Evolutionary conservation across 1,140 invertebrate species (phyloP).

Genomic region (Drosophila santomea): DNA sequence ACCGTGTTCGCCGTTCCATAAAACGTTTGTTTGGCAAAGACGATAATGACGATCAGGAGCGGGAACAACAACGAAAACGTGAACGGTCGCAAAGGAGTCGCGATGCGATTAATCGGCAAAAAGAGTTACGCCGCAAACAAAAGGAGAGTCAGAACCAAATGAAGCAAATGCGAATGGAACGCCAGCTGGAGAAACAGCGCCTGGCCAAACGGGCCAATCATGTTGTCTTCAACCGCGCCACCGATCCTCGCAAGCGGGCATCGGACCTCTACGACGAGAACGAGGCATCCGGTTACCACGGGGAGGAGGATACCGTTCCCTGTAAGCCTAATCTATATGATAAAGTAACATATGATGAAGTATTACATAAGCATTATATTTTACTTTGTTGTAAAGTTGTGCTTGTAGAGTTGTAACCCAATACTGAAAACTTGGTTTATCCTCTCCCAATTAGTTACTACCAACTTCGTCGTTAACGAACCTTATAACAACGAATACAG

Average conservation of each 20-base stretch:
- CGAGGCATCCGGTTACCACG: conserved; percentile 46
- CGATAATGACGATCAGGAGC: conserved; percentile 1
- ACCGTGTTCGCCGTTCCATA: conserved; percentile 73
- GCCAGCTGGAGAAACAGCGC: conserved; percentile 4
- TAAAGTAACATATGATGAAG: no score
- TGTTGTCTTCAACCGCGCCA: conserved; percentile 11
- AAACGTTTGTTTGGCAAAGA: conserved; percentile 57
- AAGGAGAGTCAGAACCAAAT: neutral
- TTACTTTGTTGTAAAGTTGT: no score
- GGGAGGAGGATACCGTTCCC: conserved; percentile 20
- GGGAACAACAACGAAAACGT: neutral
- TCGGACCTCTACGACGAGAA: conserved; percentile 50
- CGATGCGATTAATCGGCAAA: conserved; percentile 10
- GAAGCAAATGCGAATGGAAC: conserved; percentile 17
- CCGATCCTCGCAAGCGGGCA: conserved; percentile 26
- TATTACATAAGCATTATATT: no score
- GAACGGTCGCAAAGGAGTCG: neutral
- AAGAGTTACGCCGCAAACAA: conserved; percentile 12
- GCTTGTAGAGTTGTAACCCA: no score
- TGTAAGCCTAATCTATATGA: conserved; percentile 32
- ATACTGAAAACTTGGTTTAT: neutral
- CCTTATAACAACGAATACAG: conserved; percentile 44
- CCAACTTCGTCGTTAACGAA: conserved; percentile 58
- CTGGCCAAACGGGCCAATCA: conserved; percentile 20
- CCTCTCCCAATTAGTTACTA: conserved; percentile 39